Evolutionary conservation across 2,888 invertebrate species (phyloP).

Genomic region (Alcis repandata): DNA sequence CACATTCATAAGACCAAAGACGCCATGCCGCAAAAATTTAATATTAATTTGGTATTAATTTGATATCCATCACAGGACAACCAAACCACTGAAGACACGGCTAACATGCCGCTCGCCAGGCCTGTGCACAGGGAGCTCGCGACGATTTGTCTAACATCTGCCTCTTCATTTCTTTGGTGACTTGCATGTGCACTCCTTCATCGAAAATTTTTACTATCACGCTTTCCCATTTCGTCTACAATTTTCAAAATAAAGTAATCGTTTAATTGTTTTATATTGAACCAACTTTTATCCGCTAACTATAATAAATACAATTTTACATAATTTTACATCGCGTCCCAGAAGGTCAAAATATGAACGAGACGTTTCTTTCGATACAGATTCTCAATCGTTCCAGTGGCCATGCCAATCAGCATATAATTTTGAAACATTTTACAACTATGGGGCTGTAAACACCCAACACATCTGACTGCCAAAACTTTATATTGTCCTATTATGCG

Average conservation of each 20-base stretch:
- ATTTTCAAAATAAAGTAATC: constrained; percentile 56
- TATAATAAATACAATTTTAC: constrained; percentile 45
- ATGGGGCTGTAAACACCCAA: constrained; percentile 79
- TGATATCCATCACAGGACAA: too few species aligned
- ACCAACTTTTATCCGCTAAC: constrained; percentile 58
- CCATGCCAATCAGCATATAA: constrained; percentile 57
- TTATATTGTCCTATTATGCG: constrained; percentile 77
- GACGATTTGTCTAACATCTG: background rate
- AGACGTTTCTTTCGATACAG: constrained; percentile 49
- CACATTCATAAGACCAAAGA: too few species aligned
- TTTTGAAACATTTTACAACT: constrained; percentile 56
- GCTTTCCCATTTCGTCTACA: constrained; percentile 54
- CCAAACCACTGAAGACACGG: background rate
- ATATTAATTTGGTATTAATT: too few species aligned
- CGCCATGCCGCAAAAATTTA: background rate
- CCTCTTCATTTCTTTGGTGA: background rate
- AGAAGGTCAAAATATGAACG: constrained; percentile 52
- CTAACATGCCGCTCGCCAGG: background rate
- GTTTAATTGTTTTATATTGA: constrained; percentile 48
- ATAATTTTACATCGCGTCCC: constrained; percentile 53
- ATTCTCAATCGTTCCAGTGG: constrained; percentile 53
- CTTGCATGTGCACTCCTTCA: constrained; percentile 22
- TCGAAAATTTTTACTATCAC: constrained; percentile 52
- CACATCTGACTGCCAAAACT: constrained; percentile 68
- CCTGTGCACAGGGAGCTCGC: background rate